Conservation (phyloP, 2,797 vertebrate species). For the Crax fasciolata region DNA sequence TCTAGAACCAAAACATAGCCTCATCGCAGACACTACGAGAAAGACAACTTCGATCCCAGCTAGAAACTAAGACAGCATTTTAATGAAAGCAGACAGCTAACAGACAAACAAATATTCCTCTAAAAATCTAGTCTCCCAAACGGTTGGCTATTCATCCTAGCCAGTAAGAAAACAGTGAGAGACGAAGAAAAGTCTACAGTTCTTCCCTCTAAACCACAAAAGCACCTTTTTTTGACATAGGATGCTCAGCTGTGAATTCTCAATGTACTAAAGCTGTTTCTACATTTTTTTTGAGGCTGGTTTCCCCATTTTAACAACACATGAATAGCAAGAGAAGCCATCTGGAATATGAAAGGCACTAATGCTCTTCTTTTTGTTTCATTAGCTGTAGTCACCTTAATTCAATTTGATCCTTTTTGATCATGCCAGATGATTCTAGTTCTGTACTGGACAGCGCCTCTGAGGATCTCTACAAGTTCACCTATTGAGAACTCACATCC, state of each 20-base stretch:
- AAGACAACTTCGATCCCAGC: too few relatives aligned
- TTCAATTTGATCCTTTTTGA: not conserved
- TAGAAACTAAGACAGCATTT: not conserved
- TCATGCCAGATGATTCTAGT: not conserved
- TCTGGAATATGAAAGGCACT: not conserved
- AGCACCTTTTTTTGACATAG: not conserved
- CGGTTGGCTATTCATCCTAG: not conserved
- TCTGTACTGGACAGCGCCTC: not conserved
- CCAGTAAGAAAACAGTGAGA: not conserved
- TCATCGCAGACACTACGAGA: too few relatives aligned
- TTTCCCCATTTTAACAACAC: not conserved
- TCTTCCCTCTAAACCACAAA: not conserved
- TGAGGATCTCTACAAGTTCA: not conserved
- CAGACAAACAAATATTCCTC: not conserved
- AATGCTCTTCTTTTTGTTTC: not conserved
- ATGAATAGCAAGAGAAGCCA: not conserved
- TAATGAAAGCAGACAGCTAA: not conserved
- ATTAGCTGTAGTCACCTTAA: not conserved
- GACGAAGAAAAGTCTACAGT: not conserved
- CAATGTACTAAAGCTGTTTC: not conserved
- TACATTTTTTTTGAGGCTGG: rapidly evolving
- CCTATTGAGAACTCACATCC: not conserved
- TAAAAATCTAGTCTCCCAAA: not conserved
- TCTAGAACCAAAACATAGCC: too few relatives aligned
- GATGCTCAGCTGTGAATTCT: not conserved